Percentiles rank a stretch among this genome's conserved stretches.
Conservation (phyloP, 2,113 vertebrate genomes). For the Nothoprocta pentlandii region DNA sequence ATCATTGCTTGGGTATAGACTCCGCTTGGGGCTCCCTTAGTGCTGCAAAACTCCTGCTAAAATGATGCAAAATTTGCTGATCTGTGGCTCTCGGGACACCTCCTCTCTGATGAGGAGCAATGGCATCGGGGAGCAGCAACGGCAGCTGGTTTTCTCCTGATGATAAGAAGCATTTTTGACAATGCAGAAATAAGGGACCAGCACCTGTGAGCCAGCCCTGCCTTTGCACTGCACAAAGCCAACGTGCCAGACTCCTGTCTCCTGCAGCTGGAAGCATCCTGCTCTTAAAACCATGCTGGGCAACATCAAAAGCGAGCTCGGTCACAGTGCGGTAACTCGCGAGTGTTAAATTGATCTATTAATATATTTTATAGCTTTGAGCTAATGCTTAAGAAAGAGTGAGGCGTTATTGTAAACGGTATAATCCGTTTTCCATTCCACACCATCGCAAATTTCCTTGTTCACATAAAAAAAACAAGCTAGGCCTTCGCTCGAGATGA, state of each 20-base stretch:
- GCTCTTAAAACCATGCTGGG: neutral
- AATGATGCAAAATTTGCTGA: neutral
- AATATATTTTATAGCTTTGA: neutral
- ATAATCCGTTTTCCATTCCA: neutral
- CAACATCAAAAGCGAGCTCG: neutral
- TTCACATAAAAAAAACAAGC: neutral
- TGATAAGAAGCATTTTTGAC: neutral
- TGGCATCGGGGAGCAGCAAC: neutral
- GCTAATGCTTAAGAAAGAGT: neutral
- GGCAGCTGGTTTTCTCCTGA: neutral
- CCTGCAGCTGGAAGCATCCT: neutral
- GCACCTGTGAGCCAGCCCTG: too few species aligned
- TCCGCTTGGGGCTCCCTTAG: accelerated
- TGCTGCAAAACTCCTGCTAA: accelerated
- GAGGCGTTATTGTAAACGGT: neutral
- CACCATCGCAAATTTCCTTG: neutral
- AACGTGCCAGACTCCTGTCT: neutral
- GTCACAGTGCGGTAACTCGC: neutral
- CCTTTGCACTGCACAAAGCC: neutral
- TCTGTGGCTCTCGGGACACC: accelerated
- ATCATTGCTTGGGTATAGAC: accelerated
- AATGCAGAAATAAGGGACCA: neutral
- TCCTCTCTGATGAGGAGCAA: neutral
- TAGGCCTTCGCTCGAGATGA: neutral
- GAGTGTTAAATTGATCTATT: neutral